These are phyloP conservation scores for Euthynnus affinis DNA, from an alignment of 2,797 vertebrate genomes.

Conservation along the genomic window DNA sequence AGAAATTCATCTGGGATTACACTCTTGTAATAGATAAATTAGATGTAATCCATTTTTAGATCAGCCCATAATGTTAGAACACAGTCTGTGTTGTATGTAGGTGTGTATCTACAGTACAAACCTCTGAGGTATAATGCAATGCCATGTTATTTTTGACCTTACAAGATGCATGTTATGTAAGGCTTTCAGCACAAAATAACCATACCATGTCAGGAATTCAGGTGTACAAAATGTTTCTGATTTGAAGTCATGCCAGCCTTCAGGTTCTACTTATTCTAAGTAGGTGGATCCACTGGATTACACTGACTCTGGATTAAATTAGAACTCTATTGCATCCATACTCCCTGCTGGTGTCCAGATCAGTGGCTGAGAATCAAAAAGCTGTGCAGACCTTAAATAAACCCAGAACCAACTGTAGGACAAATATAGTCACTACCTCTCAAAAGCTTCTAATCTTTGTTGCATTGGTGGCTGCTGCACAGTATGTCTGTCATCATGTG, in stretches of 20 bases:
- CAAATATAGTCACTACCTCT: slow-evolving; percentile 51
- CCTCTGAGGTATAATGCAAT: slow-evolving; percentile 50
- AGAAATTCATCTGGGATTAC: slow-evolving; percentile 35
- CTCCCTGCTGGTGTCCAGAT: slow-evolving; percentile 54
- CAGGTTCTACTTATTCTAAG: slow-evolving; percentile 52
- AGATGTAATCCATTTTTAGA: slow-evolving; percentile 29
- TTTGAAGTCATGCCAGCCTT: slow-evolving; percentile 32
- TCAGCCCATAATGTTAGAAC: slow-evolving; percentile 36
- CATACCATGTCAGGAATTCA: slow-evolving; percentile 29
- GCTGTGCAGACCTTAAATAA: slow-evolving; percentile 64
- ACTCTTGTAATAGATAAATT: slow-evolving; percentile 19
- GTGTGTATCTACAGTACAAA: slow-evolving; percentile 28
- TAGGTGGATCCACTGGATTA: slow-evolving; percentile 63
- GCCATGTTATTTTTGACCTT: slow-evolving; percentile 48
- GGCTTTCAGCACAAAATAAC: slow-evolving; percentile 33
- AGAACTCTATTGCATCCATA: slow-evolving; percentile 45
- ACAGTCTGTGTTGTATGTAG: slow-evolving; percentile 34
- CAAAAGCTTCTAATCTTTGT: slow-evolving; percentile 66
- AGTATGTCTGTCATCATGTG: slow-evolving; percentile 63
- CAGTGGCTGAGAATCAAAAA: slow-evolving; percentile 56
- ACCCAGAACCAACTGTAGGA: slow-evolving; percentile 56
- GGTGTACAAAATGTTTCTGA: slow-evolving; percentile 18
- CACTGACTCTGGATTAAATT: slow-evolving; percentile 62
- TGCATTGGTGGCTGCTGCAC: slow-evolving; percentile 48
- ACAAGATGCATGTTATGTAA: slow-evolving; percentile 49